A percentile compares a stretch with the other conserved stretches of the same genome.
Conservation (phyloP, 2,113 vertebrate genomes). For the Stomatorhinus ivindoensis region DNA sequence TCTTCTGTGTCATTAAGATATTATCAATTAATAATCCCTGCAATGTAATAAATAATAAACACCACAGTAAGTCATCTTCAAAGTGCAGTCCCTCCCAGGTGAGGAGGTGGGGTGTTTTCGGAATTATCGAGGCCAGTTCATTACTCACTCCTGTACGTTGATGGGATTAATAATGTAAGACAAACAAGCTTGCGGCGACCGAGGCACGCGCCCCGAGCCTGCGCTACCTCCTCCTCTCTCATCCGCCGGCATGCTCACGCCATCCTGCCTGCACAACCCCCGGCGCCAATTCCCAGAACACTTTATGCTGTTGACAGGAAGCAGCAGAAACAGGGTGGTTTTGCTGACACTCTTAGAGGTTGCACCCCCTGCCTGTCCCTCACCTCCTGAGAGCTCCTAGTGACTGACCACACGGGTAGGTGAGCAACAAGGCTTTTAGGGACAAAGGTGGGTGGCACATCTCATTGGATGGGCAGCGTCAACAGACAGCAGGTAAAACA, state of each 20-base stretch:
- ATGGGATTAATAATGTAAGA: constrained; percentile 27
- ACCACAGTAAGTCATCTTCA: constrained; percentile 30
- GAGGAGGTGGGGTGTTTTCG: constrained; percentile 20
- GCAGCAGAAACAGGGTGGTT: background rate
- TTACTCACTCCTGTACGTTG: constrained; percentile 23
- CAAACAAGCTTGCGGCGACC: constrained; percentile 26
- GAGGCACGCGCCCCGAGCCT: background rate
- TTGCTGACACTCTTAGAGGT: background rate
- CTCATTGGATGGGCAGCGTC: background rate
- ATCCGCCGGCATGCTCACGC: background rate
- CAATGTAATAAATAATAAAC: constrained; percentile 34
- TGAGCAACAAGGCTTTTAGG: background rate
- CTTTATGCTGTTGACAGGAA: background rate
- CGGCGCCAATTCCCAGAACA: background rate
- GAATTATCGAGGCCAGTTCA: constrained; percentile 27
- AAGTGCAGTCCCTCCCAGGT: constrained; percentile 33
- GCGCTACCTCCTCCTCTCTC: constrained; percentile 3
- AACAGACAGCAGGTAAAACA: background rate
- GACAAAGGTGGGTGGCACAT: background rate
- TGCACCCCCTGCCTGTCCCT: background rate
- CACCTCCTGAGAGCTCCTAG: background rate
- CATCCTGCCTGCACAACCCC: background rate
- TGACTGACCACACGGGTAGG: background rate
- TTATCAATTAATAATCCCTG: constrained; percentile 36
- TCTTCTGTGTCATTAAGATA: constrained; percentile 32